Base-by-base conservation (phyloP, 2,113 vertebrate species). In the Stictonetta naevosa region DNA sequence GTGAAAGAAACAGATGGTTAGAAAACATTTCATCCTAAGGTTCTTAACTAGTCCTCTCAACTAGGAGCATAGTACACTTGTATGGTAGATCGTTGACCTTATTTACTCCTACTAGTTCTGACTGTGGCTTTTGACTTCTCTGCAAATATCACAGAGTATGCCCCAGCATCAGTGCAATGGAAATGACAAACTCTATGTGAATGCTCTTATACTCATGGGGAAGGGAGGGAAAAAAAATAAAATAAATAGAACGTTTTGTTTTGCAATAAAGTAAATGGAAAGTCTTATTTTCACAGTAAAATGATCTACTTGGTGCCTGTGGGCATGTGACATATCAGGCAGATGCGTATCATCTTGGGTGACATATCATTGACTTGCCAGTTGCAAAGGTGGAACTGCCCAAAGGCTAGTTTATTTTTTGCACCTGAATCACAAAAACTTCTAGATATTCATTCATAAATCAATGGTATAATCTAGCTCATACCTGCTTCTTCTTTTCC, bases 401-500 rank as follows among this genome's bases (percentile, higher is more conserved):
- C 62, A 84, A 73, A 33, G 83, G 69, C 50, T 93, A 68, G 40
- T 82, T 87, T 86, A 68, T 58, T 40, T 91, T 95, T 90, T 79
- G 36, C 36, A 93, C 74, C 58, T 91, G 80, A 96, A 66, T 76
- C 62, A 72, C 83, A 75, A 88, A 62, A 64, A 44, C 38, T 50
- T 82, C 33, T 23, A 44, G 36, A 58, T 84, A 88, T 95, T 84
- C 29, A 50, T 92, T 96, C 66, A 68, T 93, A 96, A 96, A 94
- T 93, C 90, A 95, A 1, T 62, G 44, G 10, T 53, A 13, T 17
- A 33, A 26, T 90, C 76, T 86, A 88, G 80, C 82, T 93, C 58
- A 73, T 68, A 91, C 53, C 38, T 79, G 69, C 62, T 72, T 21
- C 66, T 78, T 77, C 77, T 88, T 5, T 74, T n/a, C 14, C 13